Conservation (phyloP, 2,113 vertebrate species). For the Leuciscus idus region DNA sequence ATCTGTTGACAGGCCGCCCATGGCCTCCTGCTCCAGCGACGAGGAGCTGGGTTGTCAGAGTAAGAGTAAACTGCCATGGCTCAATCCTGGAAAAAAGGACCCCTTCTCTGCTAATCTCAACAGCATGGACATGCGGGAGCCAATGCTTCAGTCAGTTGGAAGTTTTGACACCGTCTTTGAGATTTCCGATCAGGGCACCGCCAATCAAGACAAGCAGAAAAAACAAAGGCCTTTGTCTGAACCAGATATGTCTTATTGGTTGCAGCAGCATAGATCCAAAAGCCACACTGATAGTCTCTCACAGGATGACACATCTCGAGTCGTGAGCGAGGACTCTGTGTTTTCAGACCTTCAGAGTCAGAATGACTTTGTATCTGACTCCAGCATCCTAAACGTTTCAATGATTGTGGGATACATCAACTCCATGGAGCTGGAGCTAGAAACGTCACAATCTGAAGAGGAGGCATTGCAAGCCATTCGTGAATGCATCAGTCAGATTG, state of each 20-base stretch:
- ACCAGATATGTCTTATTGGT: conserved; percentile 78
- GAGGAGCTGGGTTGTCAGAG: conserved; percentile 78
- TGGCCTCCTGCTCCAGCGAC: conserved; percentile 84
- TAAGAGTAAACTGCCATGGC: conserved; percentile 70
- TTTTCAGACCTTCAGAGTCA: conserved; percentile 74
- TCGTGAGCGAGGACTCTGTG: conserved; percentile 72
- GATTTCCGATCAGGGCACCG: conserved; percentile 71
- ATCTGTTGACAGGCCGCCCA: conserved; percentile 68
- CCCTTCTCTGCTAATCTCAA: conserved; percentile 44
- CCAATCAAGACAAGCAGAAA: conserved; percentile 43
- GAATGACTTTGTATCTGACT: conserved; percentile 80
- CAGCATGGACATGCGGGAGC: conserved; percentile 49
- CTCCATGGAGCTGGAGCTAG: conserved; percentile 89
- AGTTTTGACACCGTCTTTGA: conserved; percentile 88
- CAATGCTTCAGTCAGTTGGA: conserved; percentile 76
- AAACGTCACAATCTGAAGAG: conserved; percentile 79
- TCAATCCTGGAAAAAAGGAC: conserved; percentile 43
- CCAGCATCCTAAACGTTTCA: conserved; percentile 86
- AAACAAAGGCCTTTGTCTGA: conserved; percentile 84
- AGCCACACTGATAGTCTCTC: conserved; percentile 60
- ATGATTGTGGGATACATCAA: conserved; percentile 95
- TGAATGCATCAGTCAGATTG: conserved; percentile 86
- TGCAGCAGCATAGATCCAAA: conserved; percentile 64
- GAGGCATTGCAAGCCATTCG: conserved; percentile 87
- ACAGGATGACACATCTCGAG: conserved; percentile 70